These are phyloP conservation scores for Chymomyza procnemis DNA, from an alignment of 2,888 invertebrate genomes.

Conservation along the genomic window DNA sequence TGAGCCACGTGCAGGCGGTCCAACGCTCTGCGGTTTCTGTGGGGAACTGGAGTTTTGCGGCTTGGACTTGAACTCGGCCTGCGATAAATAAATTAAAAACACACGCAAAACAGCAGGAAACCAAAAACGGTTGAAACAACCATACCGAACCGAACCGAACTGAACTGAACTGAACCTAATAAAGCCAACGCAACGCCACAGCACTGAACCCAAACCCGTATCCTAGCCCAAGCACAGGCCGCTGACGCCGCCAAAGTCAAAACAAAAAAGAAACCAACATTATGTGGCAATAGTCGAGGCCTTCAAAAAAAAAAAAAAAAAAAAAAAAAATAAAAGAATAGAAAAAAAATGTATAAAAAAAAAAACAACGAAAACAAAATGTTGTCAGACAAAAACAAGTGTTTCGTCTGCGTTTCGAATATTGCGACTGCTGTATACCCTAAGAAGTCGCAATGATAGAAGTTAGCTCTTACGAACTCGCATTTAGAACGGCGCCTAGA, in stretches of 20 bases:
- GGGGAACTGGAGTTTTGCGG: not conserved
- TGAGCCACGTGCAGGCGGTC: not conserved
- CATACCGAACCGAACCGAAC: conserved; percentile 30
- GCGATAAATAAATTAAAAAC: conserved; percentile 69
- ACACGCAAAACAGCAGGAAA: conserved; percentile 61
- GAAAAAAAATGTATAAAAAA: not conserved
- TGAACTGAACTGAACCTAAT: conserved; percentile 47
- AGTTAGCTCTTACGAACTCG: too few species aligned
- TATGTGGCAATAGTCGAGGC: not conserved
- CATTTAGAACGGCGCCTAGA: too few species aligned
- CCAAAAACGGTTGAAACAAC: conserved; percentile 36
- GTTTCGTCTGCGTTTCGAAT: not conserved
- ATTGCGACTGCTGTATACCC: too few species aligned
- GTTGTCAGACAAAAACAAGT: not conserved
- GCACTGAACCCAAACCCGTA: not conserved
- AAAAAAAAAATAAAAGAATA: not conserved
- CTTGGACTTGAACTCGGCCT: conserved; percentile 7
- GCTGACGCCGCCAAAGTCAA: not conserved
- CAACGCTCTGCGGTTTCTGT: not conserved
- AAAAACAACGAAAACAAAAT: not conserved
- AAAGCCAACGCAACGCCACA: conserved; percentile 46
- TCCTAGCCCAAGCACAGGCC: not conserved
- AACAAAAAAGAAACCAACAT: not conserved
- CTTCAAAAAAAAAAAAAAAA: not conserved
- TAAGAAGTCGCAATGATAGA: too few species aligned